Percentiles rank a stretch among this genome's conserved stretches.
These are phyloP conservation scores for Parasteatoda tepidariorum DNA, from an alignment of 1,140 invertebrate genomes.

Conservation along the genomic window DNA sequence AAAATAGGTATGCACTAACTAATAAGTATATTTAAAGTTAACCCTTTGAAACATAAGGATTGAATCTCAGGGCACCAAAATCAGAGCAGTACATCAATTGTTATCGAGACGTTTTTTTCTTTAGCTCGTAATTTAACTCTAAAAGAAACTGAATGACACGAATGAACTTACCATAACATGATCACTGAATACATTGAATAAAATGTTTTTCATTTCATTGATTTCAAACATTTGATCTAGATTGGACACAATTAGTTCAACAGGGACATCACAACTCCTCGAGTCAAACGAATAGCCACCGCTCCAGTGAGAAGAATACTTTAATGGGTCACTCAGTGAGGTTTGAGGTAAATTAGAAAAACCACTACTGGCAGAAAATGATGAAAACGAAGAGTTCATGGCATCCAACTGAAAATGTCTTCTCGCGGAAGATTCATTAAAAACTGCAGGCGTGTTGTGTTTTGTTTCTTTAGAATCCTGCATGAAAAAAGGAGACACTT, in stretches of 20 bases:
- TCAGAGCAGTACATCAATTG: too few species aligned
- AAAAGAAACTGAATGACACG: background rate
- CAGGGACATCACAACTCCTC: conserved; percentile 66
- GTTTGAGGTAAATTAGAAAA: conserved; percentile 6
- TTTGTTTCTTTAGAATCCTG: conserved; percentile 20
- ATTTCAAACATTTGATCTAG: conserved; percentile 80
- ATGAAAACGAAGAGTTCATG: background rate
- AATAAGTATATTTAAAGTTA: too few species aligned
- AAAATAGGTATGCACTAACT: too few species aligned
- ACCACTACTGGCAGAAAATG: conserved; percentile 21
- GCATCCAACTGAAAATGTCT: background rate
- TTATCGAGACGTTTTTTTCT: too few species aligned
- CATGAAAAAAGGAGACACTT: conserved; percentile 53
- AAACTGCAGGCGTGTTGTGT: background rate
- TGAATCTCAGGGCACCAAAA: too few species aligned
- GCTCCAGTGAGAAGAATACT: conserved; percentile 12
- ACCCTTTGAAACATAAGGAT: too few species aligned
- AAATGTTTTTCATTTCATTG: conserved; percentile 77
- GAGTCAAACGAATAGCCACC: background rate
- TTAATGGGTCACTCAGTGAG: conserved; percentile 9
- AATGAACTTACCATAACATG: conserved; percentile 75
- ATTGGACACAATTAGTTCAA: conserved; percentile 81
- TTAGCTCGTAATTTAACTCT: too few species aligned
- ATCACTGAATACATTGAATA: conserved; percentile 77
- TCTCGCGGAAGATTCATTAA: background rate